A percentile compares a stretch with the other conserved stretches of the same genome.
These are phyloP conservation scores for Serranus cabrilla DNA, from an alignment of 2,797 vertebrate species.

Conservation along the genomic window DNA sequence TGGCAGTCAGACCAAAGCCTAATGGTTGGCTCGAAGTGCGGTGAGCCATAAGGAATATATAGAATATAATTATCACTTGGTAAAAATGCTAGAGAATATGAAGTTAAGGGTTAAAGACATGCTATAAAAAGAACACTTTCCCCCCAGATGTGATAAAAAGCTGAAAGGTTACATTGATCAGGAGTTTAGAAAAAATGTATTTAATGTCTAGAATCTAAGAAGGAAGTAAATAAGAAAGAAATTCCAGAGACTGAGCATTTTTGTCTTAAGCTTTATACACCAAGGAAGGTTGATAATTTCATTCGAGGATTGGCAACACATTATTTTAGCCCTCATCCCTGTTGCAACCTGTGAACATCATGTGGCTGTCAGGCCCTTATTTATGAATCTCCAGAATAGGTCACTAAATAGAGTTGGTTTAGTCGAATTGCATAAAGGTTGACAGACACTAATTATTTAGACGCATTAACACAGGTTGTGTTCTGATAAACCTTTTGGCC, in stretches of 20 bases:
- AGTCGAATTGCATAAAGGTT: too few relatives aligned
- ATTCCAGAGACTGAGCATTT: background rate
- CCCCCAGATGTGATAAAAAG: conserved; percentile 39
- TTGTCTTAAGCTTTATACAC: background rate
- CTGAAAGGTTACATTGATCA: conserved; percentile 47
- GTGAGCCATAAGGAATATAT: conserved; percentile 48
- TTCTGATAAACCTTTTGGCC: too few relatives aligned
- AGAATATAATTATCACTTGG: conserved; percentile 50
- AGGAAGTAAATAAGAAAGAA: background rate
- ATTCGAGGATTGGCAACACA: conserved; percentile 1
- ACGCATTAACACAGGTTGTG: too few relatives aligned
- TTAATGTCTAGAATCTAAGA: background rate
- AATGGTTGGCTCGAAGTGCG: conserved; percentile 43
- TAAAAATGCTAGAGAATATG: conserved; percentile 23
- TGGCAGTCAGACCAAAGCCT: conserved; percentile 43
- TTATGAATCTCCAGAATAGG: conserved; percentile 7
- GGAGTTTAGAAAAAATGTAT: conserved; percentile 19
- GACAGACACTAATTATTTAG: too few relatives aligned
- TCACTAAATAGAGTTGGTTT: background rate
- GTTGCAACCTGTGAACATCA: conserved; percentile 10
- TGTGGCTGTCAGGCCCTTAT: conserved; percentile 12
- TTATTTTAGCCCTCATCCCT: conserved; percentile 8
- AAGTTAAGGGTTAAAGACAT: conserved; percentile 38
- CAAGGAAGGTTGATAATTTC: background rate
- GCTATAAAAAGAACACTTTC: conserved; percentile 45